These are phyloP conservation scores for Caranx ignobilis DNA, from an alignment of 2,113 vertebrate species.

Conservation along the genomic window DNA sequence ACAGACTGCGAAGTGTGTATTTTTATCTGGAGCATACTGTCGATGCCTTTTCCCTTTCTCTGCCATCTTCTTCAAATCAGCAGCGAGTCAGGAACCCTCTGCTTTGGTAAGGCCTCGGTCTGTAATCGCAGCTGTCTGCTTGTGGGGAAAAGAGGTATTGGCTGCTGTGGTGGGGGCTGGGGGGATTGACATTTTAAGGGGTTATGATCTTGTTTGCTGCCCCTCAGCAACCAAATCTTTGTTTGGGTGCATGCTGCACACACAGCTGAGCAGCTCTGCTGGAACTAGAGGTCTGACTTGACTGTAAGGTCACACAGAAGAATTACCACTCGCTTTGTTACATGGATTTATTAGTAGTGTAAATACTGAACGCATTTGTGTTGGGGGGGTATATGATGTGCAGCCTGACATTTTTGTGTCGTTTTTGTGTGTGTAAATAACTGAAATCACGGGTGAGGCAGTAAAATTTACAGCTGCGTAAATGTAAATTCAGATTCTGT, in stretches of 20 bases:
- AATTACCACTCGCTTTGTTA: constrained; percentile 5
- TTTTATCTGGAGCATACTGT: not conserved
- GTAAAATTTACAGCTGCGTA: not conserved
- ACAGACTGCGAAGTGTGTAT: not conserved
- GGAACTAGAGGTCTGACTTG: constrained; percentile 14
- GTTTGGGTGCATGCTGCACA: constrained; percentile 38
- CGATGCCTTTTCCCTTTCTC: not conserved
- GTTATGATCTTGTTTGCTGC: constrained; percentile 54
- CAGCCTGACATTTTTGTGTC: not conserved
- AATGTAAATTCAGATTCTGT: not conserved
- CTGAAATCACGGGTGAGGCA: not conserved
- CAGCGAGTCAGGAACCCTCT: constrained; percentile 21
- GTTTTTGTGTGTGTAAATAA: not conserved
- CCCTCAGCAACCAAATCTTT: constrained; percentile 55
- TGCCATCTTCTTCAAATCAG: constrained; percentile 13
- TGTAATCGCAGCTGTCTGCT: constrained; percentile 47
- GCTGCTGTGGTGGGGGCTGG: constrained; percentile 12
- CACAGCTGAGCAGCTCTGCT: constrained; percentile 44
- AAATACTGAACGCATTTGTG: not conserved
- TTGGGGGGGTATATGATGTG: not conserved
- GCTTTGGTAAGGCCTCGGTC: constrained; percentile 24
- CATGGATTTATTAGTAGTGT: not conserved
- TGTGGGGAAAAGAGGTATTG: constrained; percentile 29
- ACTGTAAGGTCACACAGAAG: constrained; percentile 15
- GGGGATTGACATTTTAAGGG: constrained; percentile 69